Percentiles rank a stretch among this genome's conserved stretches.
phyloP scores from a whole-genome alignment of 2,797 vertebrate genomes.

The Ispidina lecontei region DNA sequence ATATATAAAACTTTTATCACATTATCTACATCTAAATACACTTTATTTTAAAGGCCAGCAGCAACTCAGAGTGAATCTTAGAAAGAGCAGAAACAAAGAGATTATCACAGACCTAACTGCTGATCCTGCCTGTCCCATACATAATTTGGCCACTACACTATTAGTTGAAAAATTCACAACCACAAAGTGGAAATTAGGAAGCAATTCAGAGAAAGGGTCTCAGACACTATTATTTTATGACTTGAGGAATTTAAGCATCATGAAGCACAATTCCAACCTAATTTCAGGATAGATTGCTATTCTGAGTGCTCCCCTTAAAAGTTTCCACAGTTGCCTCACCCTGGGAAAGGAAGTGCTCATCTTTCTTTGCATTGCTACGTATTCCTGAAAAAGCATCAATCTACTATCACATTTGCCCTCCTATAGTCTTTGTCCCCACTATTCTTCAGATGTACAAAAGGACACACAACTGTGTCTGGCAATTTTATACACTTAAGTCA shows the following conservation, averaged over 20 bases:
- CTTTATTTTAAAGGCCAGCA: neutral
- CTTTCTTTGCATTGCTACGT: neutral
- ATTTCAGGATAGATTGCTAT: neutral
- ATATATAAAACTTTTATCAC: neutral
- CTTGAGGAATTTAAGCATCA: neutral
- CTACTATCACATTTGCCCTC: neutral
- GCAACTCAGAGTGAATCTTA: neutral
- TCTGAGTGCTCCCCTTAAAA: neutral
- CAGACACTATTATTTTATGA: neutral
- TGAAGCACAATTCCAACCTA: neutral
- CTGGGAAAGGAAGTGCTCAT: rapidly evolving
- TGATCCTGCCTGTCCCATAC: neutral
- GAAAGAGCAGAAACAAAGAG: neutral
- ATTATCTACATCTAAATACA: neutral
- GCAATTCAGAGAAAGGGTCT: neutral
- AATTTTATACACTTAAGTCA: neutral
- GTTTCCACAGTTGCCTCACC: neutral
- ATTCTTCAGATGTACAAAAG: neutral
- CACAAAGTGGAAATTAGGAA: neutral
- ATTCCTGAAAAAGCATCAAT: neutral
- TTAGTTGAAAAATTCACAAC: neutral
- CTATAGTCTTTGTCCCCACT: neutral
- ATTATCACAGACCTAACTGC: neutral
- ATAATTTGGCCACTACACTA: neutral
- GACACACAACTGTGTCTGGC: neutral